phyloP scores from a whole-genome alignment of 2,888 invertebrate genomes.

The Eueremaeus valkanovi region DNA sequence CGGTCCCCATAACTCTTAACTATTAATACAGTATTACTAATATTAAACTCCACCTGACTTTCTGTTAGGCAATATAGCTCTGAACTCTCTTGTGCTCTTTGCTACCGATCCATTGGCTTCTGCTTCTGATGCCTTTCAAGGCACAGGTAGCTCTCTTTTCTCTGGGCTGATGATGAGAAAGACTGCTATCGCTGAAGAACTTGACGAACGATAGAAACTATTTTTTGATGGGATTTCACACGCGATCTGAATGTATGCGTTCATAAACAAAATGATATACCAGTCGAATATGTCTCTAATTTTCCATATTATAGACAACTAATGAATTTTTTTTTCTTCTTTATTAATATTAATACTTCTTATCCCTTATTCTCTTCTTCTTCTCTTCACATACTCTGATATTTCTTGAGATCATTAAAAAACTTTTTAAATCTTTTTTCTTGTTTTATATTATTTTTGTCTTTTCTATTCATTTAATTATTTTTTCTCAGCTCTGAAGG shows the following conservation, averaged over 20 bases:
- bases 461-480: not conserved
- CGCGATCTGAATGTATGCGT: conserved; percentile 22
- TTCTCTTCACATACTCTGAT: not conserved
- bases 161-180: not conserved
- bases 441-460: not conserved
- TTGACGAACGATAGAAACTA: conserved; percentile 10
- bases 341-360: too few species aligned
- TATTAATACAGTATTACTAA: conserved; percentile 25
- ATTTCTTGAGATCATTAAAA: conserved; percentile 9
- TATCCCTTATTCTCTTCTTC: not conserved
- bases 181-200: conserved; percentile 15
- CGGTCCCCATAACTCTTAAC: conserved; percentile 27
- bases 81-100: not conserved
- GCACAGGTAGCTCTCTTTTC: not conserved
- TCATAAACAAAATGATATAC: conserved; percentile 2
- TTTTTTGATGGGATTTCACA: conserved; percentile 21
- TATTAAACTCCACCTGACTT: conserved; percentile 32
- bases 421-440: not conserved
- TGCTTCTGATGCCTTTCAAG: not conserved
- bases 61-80: conserved; percentile 24
- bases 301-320: not conserved
- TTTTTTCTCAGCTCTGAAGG: not conserved
- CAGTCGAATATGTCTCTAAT: conserved; percentile 7
- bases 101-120: not conserved
- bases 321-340: not conserved